A percentile compares a stretch with the other conserved stretches of the same genome.
These are phyloP conservation scores for Rattus rattus DNA, from an alignment of 2,113 vertebrate genomes.

Conservation along the genomic window DNA sequence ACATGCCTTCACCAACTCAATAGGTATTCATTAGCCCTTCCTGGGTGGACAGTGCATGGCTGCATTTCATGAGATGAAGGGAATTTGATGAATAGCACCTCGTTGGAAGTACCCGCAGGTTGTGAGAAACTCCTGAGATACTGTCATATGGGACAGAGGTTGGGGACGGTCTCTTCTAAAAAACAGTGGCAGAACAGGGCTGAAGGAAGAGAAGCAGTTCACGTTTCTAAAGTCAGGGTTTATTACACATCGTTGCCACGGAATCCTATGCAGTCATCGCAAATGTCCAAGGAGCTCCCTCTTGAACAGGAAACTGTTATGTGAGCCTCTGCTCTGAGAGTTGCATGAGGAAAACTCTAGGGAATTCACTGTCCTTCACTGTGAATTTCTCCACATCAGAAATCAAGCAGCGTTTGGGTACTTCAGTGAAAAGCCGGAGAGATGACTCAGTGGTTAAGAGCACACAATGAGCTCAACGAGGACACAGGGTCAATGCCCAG, in stretches of 20 bases:
- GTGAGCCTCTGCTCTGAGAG: neutral
- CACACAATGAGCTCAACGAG: no score
- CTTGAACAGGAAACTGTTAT: neutral
- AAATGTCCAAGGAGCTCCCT: rapidly evolving
- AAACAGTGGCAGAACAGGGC: no score
- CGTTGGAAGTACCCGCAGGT: no score
- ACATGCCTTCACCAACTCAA: neutral
- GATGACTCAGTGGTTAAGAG: neutral
- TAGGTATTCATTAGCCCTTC: neutral
- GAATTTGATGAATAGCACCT: neutral
- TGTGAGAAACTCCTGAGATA: neutral
- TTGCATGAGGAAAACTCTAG: neutral
- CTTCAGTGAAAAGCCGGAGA: neutral
- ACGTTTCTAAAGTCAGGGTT: neutral
- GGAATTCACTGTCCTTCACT: neutral
- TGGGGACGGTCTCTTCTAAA: neutral
- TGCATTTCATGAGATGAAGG: no score
- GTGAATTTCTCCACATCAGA: neutral
- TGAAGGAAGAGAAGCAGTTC: neutral
- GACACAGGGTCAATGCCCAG: neutral
- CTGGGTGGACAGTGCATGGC: neutral
- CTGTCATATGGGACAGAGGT: no score
- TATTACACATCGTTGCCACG: rapidly evolving
- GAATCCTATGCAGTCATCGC: neutral
- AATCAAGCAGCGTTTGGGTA: neutral